A percentile compares a stretch with the other conserved stretches of the same genome.
Conservation (phyloP, 2,113 vertebrate species). For the Motacilla tschutschensis region DNA sequence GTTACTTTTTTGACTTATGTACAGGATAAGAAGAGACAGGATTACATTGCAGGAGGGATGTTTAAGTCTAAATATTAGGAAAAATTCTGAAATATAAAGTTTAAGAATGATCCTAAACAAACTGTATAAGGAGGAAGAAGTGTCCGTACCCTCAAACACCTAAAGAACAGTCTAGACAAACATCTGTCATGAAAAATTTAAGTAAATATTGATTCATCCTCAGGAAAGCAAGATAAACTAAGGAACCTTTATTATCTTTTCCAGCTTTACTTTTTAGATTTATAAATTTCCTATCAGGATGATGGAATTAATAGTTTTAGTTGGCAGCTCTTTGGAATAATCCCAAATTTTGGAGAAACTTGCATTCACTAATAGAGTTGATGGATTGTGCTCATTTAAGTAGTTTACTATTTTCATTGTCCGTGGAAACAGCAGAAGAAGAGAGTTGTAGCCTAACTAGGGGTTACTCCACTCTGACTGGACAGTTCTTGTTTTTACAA, state of each 20-base stretch:
- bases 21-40: neutral
- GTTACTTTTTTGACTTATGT: neutral
- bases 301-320: neutral
- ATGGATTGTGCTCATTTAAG: neutral
- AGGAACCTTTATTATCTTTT: neutral
- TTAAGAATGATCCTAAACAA: neutral
- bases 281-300: neutral
- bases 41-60: neutral
- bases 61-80: neutral
- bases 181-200: neutral
- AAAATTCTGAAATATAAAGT: neutral
- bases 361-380: neutral
- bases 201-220: neutral
- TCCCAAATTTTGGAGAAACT: neutral
- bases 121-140: neutral
- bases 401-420: neutral
- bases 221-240: neutral
- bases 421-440: neutral
- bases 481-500: neutral
- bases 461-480: neutral
- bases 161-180: neutral
- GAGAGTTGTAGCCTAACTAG: neutral
- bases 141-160: neutral
- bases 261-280: neutral
- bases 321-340: neutral